Evolutionary conservation across 2,888 invertebrate species (phyloP), one percentile per base, ranked within the genome.

Genomic region (Brachypalpus laphriformis): DNA sequence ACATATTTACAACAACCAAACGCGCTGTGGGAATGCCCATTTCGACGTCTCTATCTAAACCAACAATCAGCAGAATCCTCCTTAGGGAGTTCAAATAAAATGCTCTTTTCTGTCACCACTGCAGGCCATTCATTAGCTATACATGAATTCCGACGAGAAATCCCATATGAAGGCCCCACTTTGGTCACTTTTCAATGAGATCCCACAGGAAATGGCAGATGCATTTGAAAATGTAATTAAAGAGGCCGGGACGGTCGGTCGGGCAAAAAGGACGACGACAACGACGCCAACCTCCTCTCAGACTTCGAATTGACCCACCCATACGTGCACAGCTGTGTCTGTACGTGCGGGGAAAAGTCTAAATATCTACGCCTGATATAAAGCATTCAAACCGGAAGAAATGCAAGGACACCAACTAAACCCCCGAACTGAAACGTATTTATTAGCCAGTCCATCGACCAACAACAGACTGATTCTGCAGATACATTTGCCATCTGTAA

Each of bases 191-290:
- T 85, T 85, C 85, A 81, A 75, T 85, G 75, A 70, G 70, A 81
- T 85, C 81, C 85, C 71, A 81, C 54, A 80, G 85, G 85, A 85
- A 85, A 81, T 85, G 74, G 70, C 85, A 85, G 75, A 85, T 85
- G 85, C 80, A 85, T 85, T 85, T 81, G 81, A 81, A 85, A 85
- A 85, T 85, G 85, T 85, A 85, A 85, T 85, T 85, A 85, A 85
- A 85, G 85, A 59, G 85, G 75, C 75, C 3, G 71, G 45, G 76
- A 75, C 57, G 68, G 28, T 25, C n/a, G n/a, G n/a, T 54, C 59
- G 47, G 66, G 37, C 49, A 70, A 75, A 81, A 40, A 68, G 49
- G 45, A 57, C 71, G 61, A 40, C 22, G 18, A 37, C 11, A 9
- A 42, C 37, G 37, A 22, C 34, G 34, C 1, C 56, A 45, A 25